Percentiles rank a stretch among this genome's conserved stretches.
phyloP scores from a whole-genome alignment of 2,113 vertebrate species.

The Astatotilapia flaviijosephi region DNA sequence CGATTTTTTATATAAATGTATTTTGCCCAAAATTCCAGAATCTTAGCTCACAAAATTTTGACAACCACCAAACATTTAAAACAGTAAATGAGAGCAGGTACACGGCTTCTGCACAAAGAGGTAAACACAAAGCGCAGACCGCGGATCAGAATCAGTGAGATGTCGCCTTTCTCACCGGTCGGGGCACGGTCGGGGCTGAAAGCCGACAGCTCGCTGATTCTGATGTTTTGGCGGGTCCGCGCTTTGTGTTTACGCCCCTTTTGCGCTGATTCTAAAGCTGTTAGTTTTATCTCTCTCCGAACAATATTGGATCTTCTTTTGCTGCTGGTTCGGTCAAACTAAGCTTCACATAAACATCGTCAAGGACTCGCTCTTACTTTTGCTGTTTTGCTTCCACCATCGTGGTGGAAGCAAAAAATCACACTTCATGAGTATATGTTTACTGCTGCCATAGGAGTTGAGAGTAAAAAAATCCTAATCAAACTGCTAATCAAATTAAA shows the following conservation, averaged over 20 bases:
- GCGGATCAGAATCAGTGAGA: neutral
- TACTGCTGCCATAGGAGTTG: neutral
- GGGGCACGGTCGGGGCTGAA: neutral
- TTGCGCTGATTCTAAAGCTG: neutral
- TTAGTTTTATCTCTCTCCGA: neutral
- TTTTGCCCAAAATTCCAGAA: neutral
- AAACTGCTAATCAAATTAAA: neutral
- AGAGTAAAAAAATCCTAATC: neutral
- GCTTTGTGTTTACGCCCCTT: fast-evolving
- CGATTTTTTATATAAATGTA: neutral
- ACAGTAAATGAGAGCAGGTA: neutral
- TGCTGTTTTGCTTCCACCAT: neutral
- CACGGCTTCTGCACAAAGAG: neutral
- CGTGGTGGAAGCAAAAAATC: no score
- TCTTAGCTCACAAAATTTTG: neutral
- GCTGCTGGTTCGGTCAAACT: no score
- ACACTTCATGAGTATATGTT: neutral
- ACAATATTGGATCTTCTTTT: no score
- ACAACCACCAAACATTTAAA: neutral
- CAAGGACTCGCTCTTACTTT: neutral
- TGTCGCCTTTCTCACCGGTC: fast-evolving
- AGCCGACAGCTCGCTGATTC: neutral
- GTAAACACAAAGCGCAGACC: neutral
- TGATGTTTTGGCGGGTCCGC: neutral
- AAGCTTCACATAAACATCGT: neutral